Evolutionary conservation across 1,140 invertebrate species (phyloP).

Genomic region (Bombus terrestris): DNA sequence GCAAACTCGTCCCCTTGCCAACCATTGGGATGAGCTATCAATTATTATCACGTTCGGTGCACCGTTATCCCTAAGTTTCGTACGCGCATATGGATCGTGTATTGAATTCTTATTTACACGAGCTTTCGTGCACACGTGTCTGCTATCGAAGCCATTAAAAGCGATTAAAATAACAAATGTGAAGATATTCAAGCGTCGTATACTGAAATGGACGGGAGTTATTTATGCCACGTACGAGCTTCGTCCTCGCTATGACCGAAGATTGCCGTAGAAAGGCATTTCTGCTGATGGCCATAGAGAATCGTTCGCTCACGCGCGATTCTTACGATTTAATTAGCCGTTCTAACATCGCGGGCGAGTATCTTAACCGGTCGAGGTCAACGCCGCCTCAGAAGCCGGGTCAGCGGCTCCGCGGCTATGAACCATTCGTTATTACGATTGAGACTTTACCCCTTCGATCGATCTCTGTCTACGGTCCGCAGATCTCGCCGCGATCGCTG

Average conservation of each 20-base stretch:
- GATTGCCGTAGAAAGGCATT: background rate
- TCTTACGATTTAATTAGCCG: conserved; percentile 60
- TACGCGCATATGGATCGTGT: no score
- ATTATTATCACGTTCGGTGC: background rate
- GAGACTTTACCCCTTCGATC: conserved; percentile 16
- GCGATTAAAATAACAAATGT: no score
- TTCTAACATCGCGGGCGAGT: conserved; percentile 40
- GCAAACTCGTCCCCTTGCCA: background rate
- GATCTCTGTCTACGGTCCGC: conserved; percentile 4
- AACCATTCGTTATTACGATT: conserved; percentile 57
- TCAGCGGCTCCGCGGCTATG: conserved; percentile 25
- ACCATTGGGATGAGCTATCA: background rate
- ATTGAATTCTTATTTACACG: background rate
- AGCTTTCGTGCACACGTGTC: background rate
- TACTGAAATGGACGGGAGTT: background rate
- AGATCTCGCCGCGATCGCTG: conserved; percentile 44
- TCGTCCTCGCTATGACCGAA: background rate
- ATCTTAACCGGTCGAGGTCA: conserved; percentile 43
- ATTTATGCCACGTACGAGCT: background rate
- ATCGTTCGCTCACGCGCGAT: conserved; percentile 32
- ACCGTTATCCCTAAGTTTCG: background rate
- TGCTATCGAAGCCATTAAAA: background rate
- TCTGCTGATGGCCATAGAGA: conserved; percentile 22
- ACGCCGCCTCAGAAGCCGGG: conserved; percentile 20
- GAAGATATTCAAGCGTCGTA: background rate